A percentile compares a stretch with the other conserved stretches of the same genome.
These are phyloP conservation scores for Phacellophora camtschatica DNA, from an alignment of 30 jellyfish, hydroid and myxozoan genomes.

Conservation along the genomic window DNA sequence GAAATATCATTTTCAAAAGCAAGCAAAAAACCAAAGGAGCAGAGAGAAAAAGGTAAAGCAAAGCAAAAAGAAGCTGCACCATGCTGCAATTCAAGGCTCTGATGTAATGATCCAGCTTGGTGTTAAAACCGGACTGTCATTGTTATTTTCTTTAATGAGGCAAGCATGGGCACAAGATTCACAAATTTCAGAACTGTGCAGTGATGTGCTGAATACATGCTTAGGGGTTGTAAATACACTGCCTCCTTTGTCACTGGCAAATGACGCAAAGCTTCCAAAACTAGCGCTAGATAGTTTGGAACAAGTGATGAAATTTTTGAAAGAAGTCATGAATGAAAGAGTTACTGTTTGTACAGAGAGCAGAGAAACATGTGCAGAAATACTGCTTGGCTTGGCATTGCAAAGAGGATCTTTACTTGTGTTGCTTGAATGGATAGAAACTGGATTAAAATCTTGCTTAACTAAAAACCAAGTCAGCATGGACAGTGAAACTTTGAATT, in stretches of 20 bases:
- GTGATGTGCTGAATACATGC: conserved; percentile 73
- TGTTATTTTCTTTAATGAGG: conserved; percentile 77
- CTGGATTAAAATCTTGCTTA: conserved; percentile 31
- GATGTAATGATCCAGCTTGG: conserved; percentile 80
- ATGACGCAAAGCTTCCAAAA: conserved; percentile 68
- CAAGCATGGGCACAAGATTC: conserved; percentile 74
- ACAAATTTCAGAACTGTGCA: conserved; percentile 44
- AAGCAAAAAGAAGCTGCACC: neutral
- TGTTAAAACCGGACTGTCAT: conserved; percentile 75
- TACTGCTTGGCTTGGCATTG: conserved; percentile 73
- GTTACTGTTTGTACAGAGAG: neutral
- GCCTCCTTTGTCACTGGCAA: conserved; percentile 87
- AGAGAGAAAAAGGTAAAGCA: neutral
- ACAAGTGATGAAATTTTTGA: conserved; percentile 57
- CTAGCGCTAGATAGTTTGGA: conserved; percentile 74
- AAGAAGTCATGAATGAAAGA: conserved; percentile 29
- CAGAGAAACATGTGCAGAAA: conserved; percentile 51
- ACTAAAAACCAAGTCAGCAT: neutral
- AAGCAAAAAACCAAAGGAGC: neutral
- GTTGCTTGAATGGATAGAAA: conserved; percentile 80
- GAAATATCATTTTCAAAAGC: conserved; percentile 45
- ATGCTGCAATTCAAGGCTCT: conserved; percentile 27
- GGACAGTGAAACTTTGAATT: neutral
- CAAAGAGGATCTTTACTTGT: conserved; percentile 70
- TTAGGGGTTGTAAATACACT: conserved; percentile 41